Evolutionary conservation across 2,888 invertebrate species (phyloP), one percentile per base, ranked within the genome.

Genomic region (Gisinianus flammeolus): DNA sequence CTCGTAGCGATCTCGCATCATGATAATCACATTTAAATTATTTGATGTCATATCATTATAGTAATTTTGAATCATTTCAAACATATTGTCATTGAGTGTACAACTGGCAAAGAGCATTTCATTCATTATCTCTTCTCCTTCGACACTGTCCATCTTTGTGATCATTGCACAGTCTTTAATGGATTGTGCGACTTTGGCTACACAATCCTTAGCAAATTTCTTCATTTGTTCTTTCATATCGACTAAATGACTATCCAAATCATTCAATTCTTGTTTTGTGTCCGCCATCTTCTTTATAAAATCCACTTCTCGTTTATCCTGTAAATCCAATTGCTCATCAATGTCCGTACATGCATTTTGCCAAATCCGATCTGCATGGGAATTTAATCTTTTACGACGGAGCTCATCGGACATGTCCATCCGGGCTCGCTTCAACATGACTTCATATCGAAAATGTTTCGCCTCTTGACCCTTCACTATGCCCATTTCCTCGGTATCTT

Each of bases 391-490:
- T 68, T 83, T 82, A 5, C 79, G 64, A 24, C 84, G 79, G 16
- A 83, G 70, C 75, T 84, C 82, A 75, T 82, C 81, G 16, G 81
- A 77, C 78, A 80, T 80, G n/a, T 81, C 82, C 78, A 82, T 81
- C 24, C 71, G 52, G 6, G 81, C 81, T 26, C 77, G 77, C 19
- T 76, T 76, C 12, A 84, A 74, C 76, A 82, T 81, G 3, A 77
- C 71, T 54, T 84, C 84, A 31, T 83, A 82, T 2, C 82, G 79
- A 74, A 84, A 84, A 77, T 84, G 84, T 62, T 84, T 84, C 0
- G 79, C 81, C 70, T 84, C 84, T 72, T 82, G 80, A 12, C 76
- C 80, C 72, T 84, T 83, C 22, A 84, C 78, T 3, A 81, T 76
- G 22, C 62, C 80, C 67, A 80, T 79, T 19, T 84, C 81, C 44